These are phyloP conservation scores for Fistularia tabacaria DNA, from an alignment of 2,797 vertebrate genomes.

Conservation along the genomic window DNA sequence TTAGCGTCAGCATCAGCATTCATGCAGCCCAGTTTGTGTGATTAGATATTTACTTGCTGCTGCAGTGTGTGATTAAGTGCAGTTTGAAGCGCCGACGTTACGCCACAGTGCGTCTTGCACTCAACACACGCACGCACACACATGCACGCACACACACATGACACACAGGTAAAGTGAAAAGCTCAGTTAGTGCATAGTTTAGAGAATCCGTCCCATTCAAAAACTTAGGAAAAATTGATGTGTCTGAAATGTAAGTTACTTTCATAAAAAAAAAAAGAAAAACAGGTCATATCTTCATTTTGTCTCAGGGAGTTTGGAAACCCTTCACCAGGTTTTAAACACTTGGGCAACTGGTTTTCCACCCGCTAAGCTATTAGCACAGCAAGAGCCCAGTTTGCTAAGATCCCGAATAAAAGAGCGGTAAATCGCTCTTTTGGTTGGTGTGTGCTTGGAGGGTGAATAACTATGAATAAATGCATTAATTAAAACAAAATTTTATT, in stretches of 20 bases:
- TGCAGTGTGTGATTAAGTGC: slow-evolving; percentile 70
- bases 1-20: slow-evolving; percentile 58
- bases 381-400: too few relatives aligned
- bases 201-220: slow-evolving; percentile 10
- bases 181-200: neutral
- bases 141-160: slow-evolving; percentile 29
- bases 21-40: slow-evolving; percentile 56
- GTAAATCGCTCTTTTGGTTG: too few relatives aligned
- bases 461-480: too few relatives aligned
- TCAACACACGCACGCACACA: slow-evolving; percentile 39
- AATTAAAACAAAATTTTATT: too few relatives aligned
- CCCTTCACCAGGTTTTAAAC: too few relatives aligned
- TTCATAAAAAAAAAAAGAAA: neutral
- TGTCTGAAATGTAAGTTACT: neutral
- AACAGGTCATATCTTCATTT: too few relatives aligned
- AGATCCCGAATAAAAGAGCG: too few relatives aligned
- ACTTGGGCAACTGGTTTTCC: too few relatives aligned
- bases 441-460: too few relatives aligned
- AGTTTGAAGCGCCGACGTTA: slow-evolving; percentile 58
- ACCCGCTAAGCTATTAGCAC: too few relatives aligned
- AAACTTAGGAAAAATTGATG: neutral
- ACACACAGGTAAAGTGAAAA: slow-evolving; percentile 24
- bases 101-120: slow-evolving; percentile 48
- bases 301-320: too few relatives aligned
- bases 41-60: slow-evolving; percentile 65